Conservation (phyloP, 2,113 vertebrate genomes). For the Mola mola region DNA sequence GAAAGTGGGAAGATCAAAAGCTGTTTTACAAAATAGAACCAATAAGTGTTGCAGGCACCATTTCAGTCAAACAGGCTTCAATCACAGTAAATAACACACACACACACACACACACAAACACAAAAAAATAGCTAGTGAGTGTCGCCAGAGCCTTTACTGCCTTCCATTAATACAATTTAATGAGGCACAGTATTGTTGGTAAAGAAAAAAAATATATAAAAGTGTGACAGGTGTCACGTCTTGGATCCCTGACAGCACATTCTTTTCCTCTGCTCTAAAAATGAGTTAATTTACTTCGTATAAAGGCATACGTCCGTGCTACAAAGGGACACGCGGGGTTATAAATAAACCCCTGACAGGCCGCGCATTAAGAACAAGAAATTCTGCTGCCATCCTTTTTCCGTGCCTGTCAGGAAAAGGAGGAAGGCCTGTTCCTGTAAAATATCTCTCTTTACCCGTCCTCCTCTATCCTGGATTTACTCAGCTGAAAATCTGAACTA, state of each 20-base stretch:
- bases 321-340: slow-evolving; percentile 10
- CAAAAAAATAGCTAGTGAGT: neutral
- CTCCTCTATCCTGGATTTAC: neutral
- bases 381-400: neutral
- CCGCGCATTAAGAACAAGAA: neutral
- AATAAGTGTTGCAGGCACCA: neutral
- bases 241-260: too few species aligned
- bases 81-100: too few species aligned
- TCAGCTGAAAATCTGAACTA: neutral
- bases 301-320: slow-evolving; percentile 7
- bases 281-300: too few species aligned
- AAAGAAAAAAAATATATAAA: too few species aligned
- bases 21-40: neutral
- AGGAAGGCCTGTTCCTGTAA: too few species aligned
- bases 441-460: neutral
- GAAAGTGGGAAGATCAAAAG: too few species aligned
- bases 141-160: neutral
- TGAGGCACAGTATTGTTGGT: too few species aligned
- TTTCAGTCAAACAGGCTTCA: too few species aligned
- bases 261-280: too few species aligned
- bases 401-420: neutral
- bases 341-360: slow-evolving; percentile 50
- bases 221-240: too few species aligned
- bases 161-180: neutral
- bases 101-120: too few species aligned